phyloP scores from a whole-genome alignment of 2,888 invertebrate genomes.

The Lagria hirta region DNA sequence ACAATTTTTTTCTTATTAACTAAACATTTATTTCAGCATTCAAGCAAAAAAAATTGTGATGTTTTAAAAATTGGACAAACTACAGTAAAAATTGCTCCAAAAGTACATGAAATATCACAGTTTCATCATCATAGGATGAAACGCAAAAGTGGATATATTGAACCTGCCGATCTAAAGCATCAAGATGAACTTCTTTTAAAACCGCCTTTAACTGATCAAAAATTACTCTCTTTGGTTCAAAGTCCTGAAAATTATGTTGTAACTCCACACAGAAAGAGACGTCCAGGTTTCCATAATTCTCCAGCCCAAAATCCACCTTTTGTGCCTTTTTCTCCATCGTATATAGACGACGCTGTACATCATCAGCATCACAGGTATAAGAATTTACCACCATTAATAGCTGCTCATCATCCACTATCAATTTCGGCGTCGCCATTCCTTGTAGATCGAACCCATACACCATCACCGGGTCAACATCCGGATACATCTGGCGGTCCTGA shows the following conservation, averaged over 20 bases:
- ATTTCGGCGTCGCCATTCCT: slow-evolving; percentile 74
- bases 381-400: slow-evolving; percentile 58
- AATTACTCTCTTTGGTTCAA: slow-evolving; percentile 69
- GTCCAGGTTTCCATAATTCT: slow-evolving; percentile 85
- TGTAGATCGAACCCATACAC: slow-evolving; percentile 64
- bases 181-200: slow-evolving; percentile 68
- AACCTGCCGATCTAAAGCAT: slow-evolving; percentile 71
- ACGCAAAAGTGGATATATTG: slow-evolving; percentile 63
- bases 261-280: slow-evolving; percentile 81
- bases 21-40: slow-evolving; percentile 37
- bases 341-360: slow-evolving; percentile 70
- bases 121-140: slow-evolving; percentile 58
- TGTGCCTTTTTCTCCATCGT: slow-evolving; percentile 77
- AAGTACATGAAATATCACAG: slow-evolving; percentile 59
- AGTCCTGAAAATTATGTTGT: slow-evolving; percentile 82
- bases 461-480: slow-evolving; percentile 57
- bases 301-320: slow-evolving; percentile 87
- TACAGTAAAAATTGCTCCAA: slow-evolving; percentile 62
- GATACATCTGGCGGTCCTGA: slow-evolving; percentile 53
- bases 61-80: slow-evolving; percentile 63
- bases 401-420: slow-evolving; percentile 68
- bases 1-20: slow-evolving; percentile 1
- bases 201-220: slow-evolving; percentile 65
- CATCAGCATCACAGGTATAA: slow-evolving; percentile 64
- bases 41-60: slow-evolving; percentile 50